Percentiles rank a stretch among this genome's conserved stretches.
Evolutionary conservation across 2,113 vertebrate species (phyloP).

Genomic region (Pimephales promelas): DNA sequence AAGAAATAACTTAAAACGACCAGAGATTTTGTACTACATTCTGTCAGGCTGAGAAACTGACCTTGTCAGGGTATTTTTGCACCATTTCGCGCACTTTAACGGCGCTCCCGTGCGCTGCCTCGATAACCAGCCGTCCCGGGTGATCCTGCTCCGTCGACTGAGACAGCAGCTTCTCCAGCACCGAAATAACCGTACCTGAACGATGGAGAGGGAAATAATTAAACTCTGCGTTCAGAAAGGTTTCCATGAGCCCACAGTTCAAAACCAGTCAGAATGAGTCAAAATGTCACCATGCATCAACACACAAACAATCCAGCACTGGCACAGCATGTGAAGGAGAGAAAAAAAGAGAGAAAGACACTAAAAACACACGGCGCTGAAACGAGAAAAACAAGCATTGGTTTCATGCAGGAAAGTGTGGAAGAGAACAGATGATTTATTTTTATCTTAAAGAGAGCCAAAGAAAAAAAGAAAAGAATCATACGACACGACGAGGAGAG

Average conservation of each 20-base stretch:
- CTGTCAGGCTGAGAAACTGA: slow-evolving; percentile 10
- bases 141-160: slow-evolving; percentile 90
- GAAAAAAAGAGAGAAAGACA: background rate
- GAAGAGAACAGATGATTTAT: slow-evolving; percentile 41
- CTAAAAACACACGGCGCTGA: background rate
- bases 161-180: slow-evolving; percentile 89
- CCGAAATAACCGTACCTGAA: slow-evolving; percentile 88
- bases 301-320: background rate
- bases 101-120: slow-evolving; percentile 88
- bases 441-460: slow-evolving; percentile 10
- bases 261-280: slow-evolving; percentile 69
- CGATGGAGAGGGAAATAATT: background rate
- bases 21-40: background rate
- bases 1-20: background rate
- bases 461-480: slow-evolving; percentile 12
- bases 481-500: background rate
- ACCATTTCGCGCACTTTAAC: slow-evolving; percentile 86
- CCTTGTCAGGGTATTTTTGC: slow-evolving; percentile 93
- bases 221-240: slow-evolving; percentile 4
- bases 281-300: slow-evolving; percentile 71
- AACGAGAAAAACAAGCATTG: slow-evolving; percentile 29
- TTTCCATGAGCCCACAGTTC: background rate
- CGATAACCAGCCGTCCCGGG: slow-evolving; percentile 87
- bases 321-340: background rate
- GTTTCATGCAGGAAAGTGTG: slow-evolving; percentile 21